Percentiles rank a stretch among this genome's conserved stretches.
These are phyloP conservation scores for Spongia lamella DNA, from an alignment of 37 sponge, comb jelly and placozoan genomes.

Conservation along the genomic window DNA sequence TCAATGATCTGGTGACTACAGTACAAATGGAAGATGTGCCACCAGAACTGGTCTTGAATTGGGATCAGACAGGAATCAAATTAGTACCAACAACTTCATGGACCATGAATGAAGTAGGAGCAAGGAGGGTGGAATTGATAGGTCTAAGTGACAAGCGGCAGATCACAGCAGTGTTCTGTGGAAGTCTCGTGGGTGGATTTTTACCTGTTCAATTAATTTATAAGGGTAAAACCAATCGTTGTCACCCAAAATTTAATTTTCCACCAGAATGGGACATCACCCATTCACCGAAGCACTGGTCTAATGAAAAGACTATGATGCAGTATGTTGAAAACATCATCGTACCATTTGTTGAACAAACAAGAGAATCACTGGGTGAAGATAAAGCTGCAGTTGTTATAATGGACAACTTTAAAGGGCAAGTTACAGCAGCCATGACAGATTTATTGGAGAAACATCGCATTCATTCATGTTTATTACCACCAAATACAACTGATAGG, in stretches of 20 bases:
- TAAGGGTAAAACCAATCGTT: conserved; percentile 43
- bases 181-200: conserved; percentile 47
- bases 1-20: conserved; percentile 22
- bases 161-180: conserved; percentile 53
- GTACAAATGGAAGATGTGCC: conserved; percentile 51
- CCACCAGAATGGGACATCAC: conserved; percentile 61
- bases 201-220: conserved; percentile 52
- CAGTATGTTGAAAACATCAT: conserved; percentile 50
- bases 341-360: conserved; percentile 42
- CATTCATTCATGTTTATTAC: conserved; percentile 49
- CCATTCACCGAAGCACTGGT: conserved; percentile 59
- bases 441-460: conserved; percentile 39
- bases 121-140: conserved; percentile 38
- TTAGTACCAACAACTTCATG: conserved; percentile 49
- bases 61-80: conserved; percentile 69
- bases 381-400: conserved; percentile 28
- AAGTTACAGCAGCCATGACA: conserved; percentile 1
- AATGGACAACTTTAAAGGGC: conserved; percentile 33
- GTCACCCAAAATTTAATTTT: conserved; percentile 35
- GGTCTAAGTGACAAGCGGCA: conserved; percentile 48
- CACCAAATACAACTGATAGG: conserved; percentile 46
- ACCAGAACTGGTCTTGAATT: conserved; percentile 48
- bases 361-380: neutral
- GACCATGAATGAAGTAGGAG: conserved; percentile 49
- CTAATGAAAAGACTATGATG: conserved; percentile 45